These are phyloP conservation scores for Phataginus tetradactyla DNA, from an alignment of 2,797 vertebrate genomes.

Conservation along the genomic window DNA sequence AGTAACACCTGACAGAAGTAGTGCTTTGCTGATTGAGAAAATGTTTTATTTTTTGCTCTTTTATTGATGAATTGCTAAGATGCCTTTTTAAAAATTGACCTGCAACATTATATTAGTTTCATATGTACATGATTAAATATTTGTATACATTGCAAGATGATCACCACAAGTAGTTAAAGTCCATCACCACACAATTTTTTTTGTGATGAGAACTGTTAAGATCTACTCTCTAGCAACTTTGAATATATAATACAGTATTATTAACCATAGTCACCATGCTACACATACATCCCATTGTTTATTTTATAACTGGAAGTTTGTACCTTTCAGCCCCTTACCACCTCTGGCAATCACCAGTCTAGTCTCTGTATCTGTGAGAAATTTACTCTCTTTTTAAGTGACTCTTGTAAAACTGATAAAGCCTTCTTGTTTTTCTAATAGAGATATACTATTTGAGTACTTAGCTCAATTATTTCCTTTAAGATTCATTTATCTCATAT, in stretches of 20 bases:
- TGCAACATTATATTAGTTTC: background rate
- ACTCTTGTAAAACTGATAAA: constrained; percentile 3
- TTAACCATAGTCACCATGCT: background rate
- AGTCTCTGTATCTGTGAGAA: background rate
- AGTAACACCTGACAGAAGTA: background rate
- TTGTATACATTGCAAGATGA: background rate
- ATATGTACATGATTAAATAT: background rate
- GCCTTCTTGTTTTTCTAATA: background rate
- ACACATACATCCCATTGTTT: background rate
- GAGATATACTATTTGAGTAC: background rate
- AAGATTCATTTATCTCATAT: background rate
- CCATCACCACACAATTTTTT: background rate
- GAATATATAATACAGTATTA: background rate
- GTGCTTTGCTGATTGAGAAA: background rate
- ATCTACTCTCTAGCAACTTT: background rate
- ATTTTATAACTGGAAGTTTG: background rate
- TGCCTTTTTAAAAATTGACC: background rate
- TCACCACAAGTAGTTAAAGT: background rate
- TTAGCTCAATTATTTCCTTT: background rate
- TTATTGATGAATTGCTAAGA: background rate
- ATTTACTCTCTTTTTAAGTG: background rate
- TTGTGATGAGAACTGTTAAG: background rate
- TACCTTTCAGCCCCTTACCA: background rate
- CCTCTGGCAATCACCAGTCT: background rate
- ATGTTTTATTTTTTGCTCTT: background rate